Conservation (phyloP, 2,888 invertebrate genomes). For the Drosophila sordidula region DNA sequence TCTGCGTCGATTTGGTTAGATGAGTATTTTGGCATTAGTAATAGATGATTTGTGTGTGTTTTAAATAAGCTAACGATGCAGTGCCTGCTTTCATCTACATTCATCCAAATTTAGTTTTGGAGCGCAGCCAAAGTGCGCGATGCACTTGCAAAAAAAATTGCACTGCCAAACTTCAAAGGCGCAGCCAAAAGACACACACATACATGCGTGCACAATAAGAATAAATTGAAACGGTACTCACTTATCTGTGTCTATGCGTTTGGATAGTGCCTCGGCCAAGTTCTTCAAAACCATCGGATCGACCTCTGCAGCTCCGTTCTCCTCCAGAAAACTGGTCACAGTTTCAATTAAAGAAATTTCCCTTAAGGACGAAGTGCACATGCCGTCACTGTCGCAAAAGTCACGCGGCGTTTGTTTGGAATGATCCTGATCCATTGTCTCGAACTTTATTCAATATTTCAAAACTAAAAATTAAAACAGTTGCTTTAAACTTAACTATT, state of each 20-base stretch:
- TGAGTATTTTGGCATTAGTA: slow-evolving; percentile 24
- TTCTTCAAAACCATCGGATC: slow-evolving; percentile 72
- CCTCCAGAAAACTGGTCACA: slow-evolving; percentile 80
- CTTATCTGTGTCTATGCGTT: slow-evolving; percentile 69
- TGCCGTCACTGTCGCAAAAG: slow-evolving; percentile 40
- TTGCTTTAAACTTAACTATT: background rate
- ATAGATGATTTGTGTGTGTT: slow-evolving; percentile 3
- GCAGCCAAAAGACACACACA: slow-evolving; percentile 19
- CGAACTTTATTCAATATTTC: background rate
- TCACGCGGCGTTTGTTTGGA: slow-evolving; percentile 66
- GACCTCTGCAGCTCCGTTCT: slow-evolving; percentile 74
- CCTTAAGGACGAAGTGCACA: slow-evolving; percentile 65
- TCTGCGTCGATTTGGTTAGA: slow-evolving; percentile 12
- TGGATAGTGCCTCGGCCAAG: slow-evolving; percentile 77
- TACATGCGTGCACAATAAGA: slow-evolving; percentile 26
- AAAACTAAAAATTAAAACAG: background rate
- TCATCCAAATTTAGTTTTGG: slow-evolving; percentile 58
- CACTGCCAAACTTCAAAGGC: slow-evolving; percentile 56
- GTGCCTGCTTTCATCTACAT: slow-evolving; percentile 12
- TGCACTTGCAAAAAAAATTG: slow-evolving; percentile 50
- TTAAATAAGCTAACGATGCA: slow-evolving; percentile 17
- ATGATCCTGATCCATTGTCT: slow-evolving; percentile 56
- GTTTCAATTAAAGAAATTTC: slow-evolving; percentile 78
- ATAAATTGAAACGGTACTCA: slow-evolving; percentile 57
- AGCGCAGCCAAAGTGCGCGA: slow-evolving; percentile 46